These are phyloP conservation scores for Lycocorax pyrrhopterus DNA, from an alignment of 2,113 vertebrate genomes.

Conservation along the genomic window DNA sequence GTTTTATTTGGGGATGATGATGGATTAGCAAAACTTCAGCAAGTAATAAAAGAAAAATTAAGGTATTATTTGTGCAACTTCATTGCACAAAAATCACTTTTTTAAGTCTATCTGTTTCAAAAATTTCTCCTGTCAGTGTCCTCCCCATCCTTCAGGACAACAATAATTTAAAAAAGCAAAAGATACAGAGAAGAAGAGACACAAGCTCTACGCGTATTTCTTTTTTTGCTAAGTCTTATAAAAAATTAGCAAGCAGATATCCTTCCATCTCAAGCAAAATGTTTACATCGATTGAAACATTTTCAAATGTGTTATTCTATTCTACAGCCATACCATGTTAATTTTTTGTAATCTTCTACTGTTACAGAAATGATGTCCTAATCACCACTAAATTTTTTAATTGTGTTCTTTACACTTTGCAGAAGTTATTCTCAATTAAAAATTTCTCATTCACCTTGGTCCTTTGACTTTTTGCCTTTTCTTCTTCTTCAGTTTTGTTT, in stretches of 20 bases:
- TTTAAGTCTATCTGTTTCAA: background rate
- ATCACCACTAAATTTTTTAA: background rate
- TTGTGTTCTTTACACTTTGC: background rate
- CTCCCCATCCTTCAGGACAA: background rate
- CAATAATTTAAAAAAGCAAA: background rate
- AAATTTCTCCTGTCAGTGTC: background rate
- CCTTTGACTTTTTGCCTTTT: constrained; percentile 20
- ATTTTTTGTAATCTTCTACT: background rate
- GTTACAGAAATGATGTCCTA: background rate
- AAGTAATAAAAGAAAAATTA: background rate
- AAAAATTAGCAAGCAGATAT: background rate
- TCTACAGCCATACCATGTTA: background rate
- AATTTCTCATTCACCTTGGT: constrained; percentile 2
- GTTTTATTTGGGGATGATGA: background rate
- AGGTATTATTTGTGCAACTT: background rate
- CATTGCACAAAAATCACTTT: background rate
- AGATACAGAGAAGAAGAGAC: background rate
- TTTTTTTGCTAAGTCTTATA: background rate
- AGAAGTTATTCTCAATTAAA: background rate
- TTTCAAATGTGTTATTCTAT: background rate
- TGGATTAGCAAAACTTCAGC: background rate
- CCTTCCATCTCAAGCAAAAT: background rate
- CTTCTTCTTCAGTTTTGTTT: background rate
- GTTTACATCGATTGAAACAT: background rate
- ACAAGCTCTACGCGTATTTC: background rate